Percentiles rank a stretch among this genome's conserved stretches.
Conservation (phyloP, 2,797 vertebrate genomes). For the Orientallactaga sibirica region DNA sequence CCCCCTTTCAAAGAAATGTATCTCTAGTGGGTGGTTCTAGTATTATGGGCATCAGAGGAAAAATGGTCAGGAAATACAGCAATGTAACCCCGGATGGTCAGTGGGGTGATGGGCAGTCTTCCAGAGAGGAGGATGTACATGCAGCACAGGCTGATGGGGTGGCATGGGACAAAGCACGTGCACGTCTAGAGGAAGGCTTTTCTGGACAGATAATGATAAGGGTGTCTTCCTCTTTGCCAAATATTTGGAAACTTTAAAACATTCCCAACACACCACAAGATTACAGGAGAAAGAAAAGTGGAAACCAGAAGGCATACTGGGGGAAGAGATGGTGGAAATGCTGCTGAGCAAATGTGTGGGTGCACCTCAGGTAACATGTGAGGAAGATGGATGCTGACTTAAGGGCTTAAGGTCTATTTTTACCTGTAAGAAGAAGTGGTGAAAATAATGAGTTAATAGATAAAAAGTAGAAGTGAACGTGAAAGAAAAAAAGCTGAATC, state of each 20-base stretch:
- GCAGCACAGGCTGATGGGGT: background rate
- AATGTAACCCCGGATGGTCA: no score
- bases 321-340: background rate
- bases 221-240: background rate
- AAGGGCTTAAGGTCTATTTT: no score
- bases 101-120: background rate
- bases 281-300: background rate
- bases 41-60: no score
- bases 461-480: no score
- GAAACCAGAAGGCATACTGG: background rate
- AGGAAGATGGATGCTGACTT: no score
- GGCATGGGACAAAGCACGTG: fast-evolving
- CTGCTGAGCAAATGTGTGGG: background rate
- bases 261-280: background rate
- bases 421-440: no score
- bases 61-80: no score
- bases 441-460: no score
- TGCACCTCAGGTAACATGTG: no score
- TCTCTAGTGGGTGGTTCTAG: no score
- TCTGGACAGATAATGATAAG: background rate
- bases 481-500: no score
- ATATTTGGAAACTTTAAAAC: slow-evolving; percentile 23
- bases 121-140: background rate
- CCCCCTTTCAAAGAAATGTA: no score
- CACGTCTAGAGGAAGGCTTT: background rate